phyloP scores from a whole-genome alignment of 2,888 invertebrate genomes.

The Parnassius mnemosyne region DNA sequence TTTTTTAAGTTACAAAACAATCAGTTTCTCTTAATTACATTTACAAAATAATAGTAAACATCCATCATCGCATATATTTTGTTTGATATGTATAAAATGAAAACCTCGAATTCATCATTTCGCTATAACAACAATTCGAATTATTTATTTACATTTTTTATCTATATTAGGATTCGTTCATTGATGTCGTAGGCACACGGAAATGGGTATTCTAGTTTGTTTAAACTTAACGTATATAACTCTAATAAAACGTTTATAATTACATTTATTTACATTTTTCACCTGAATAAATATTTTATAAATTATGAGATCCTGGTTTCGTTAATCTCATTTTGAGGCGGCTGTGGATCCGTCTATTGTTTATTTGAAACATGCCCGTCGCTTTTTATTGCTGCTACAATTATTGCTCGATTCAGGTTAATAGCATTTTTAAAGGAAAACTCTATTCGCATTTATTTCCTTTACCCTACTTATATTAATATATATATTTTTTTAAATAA shows the following conservation, averaged over 20 bases:
- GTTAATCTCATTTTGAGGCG: conserved; percentile 65
- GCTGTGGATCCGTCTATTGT: conserved; percentile 11
- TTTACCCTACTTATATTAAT: too few relatives aligned
- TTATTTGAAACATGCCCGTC: not conserved
- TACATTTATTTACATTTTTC: conserved; percentile 58
- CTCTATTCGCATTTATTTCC: too few relatives aligned
- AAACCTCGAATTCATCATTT: conserved; percentile 59
- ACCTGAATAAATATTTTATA: conserved; percentile 64
- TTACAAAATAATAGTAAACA: conserved; percentile 67
- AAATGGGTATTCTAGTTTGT: conserved; percentile 52
- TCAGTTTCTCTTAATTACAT: conserved; percentile 55
- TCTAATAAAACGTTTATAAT: conserved; percentile 47
- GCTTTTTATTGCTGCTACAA: not conserved
- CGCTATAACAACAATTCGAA: conserved; percentile 39
- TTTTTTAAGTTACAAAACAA: conserved; percentile 84
- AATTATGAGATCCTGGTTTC: conserved; percentile 75
- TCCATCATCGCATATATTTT: conserved; percentile 57
- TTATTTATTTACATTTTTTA: conserved; percentile 41
- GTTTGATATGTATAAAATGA: conserved; percentile 77
- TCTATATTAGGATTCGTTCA: conserved; percentile 47
- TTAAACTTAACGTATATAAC: conserved; percentile 44
- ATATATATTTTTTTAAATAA: too few relatives aligned
- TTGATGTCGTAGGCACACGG: conserved; percentile 66
- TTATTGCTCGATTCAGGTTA: conserved; percentile 10
- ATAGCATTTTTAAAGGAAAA: too few relatives aligned